Evolutionary conservation across 2,113 vertebrate genomes (phyloP).

Genomic region (Orcinus orca): DNA sequence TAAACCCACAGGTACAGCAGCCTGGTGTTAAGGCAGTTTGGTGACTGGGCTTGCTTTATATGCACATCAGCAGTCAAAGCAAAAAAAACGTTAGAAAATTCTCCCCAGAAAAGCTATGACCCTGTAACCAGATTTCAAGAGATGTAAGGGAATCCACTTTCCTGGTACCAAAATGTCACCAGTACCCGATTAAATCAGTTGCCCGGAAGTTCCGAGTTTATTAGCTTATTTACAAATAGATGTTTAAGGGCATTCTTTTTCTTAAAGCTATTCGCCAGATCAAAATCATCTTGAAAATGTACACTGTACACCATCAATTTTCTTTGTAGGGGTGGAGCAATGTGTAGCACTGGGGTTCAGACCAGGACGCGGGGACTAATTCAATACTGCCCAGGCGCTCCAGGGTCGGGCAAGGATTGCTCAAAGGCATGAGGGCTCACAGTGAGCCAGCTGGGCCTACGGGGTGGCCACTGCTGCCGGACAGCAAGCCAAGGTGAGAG

Average conservation of each 20-base stretch:
- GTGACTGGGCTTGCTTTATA: neutral
- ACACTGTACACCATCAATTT: neutral
- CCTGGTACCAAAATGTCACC: neutral
- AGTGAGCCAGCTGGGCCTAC: neutral
- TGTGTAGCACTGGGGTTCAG: fast-evolving
- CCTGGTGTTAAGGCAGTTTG: neutral
- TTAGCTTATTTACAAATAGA: neutral
- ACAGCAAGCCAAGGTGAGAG: no score
- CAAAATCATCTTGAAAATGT: neutral
- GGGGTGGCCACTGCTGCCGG: neutral
- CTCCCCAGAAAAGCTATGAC: neutral
- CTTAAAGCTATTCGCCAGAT: neutral
- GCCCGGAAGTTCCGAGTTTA: neutral
- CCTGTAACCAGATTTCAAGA: neutral
- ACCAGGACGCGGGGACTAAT: fast-evolving
- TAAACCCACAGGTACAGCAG: no score
- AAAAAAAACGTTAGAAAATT: neutral
- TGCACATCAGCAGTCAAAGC: neutral
- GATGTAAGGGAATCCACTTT: neutral
- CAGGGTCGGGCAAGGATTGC: neutral
- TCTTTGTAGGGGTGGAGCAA: neutral
- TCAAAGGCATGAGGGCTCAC: neutral
- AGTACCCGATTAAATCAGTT: neutral
- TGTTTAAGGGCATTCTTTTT: neutral
- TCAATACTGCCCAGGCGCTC: neutral